A percentile compares a stretch with the other conserved stretches of the same genome.
Conservation (phyloP, 92 coral and sea anemone genomes). For the Phenganax subtilis region DNA sequence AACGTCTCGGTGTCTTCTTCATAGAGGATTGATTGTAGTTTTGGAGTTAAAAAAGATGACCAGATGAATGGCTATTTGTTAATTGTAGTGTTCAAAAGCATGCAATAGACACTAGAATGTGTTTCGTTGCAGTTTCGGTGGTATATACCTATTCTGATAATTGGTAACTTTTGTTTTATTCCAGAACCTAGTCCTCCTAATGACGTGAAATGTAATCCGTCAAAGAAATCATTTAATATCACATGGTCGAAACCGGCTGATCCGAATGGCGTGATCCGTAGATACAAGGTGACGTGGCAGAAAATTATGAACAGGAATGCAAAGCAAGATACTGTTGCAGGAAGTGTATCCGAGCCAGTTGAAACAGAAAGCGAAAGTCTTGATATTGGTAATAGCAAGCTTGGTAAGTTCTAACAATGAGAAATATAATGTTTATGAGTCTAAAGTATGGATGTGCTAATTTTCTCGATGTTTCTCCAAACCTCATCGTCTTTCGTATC, state of each 20-base stretch:
- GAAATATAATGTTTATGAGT: not conserved
- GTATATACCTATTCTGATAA: too few species aligned
- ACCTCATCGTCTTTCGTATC: not conserved
- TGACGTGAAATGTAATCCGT: not conserved
- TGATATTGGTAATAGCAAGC: not conserved
- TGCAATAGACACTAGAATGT: too few species aligned
- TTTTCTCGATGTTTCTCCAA: not conserved
- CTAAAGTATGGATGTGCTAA: not conserved
- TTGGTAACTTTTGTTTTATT: not conserved
- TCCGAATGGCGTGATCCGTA: constrained; percentile 28
- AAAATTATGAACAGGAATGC: constrained; percentile 21
- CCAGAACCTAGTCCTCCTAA: constrained; percentile 1
- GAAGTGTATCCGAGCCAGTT: not conserved
- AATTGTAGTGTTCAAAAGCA: too few species aligned
- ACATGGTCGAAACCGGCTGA: constrained; percentile 6
- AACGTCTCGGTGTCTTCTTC: too few species aligned
- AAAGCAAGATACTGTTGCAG: too few species aligned
- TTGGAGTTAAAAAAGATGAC: too few species aligned
- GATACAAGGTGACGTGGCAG: constrained; percentile 14
- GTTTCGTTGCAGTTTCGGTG: too few species aligned
- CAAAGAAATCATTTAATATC: not conserved
- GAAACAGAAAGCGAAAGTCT: not conserved
- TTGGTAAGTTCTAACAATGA: not conserved
- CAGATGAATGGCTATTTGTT: too few species aligned
- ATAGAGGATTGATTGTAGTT: too few species aligned